Evolutionary conservation across 2,888 invertebrate species (phyloP), one percentile per base, ranked within the genome.

Genomic region (Diaphora mendica): DNA sequence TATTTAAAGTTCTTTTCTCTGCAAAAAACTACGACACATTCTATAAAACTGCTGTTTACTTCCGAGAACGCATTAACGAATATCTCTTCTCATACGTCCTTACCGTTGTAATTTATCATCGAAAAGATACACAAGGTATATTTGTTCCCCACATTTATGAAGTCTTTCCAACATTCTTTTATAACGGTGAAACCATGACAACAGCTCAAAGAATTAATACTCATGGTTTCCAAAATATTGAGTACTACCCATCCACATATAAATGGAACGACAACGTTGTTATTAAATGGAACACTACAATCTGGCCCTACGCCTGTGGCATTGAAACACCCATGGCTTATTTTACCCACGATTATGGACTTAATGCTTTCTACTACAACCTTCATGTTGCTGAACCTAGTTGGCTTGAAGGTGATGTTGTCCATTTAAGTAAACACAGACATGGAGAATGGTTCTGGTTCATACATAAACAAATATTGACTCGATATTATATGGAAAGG

Each of bases 21-120:
- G 97, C 97, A 80, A 97, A 97, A 89, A 97, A 97, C 88, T 97
- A 96, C 89, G 96, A 96, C 39, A 97, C 97, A 59, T 97, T 98
- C 94, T 96, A 96, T 89, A 96, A 96, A 82, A 97, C 97, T 17
- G 97, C 97, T 55, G 96, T 96, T 59, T 97, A 97, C 96, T 96
- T 97, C 39, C 97, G 97, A 73, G 93, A 97, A 72, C 92, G 96
- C 79, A 92, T 97, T 76, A 98, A 98, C 89, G 97, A 97, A 90
- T 96, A 96, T 72, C 94, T 97, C 87, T 98, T 96, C 89, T 94
- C 97, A 65, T 97, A 97, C 83, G 96, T 97, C 8, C 90, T 97
- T 72, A 96, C 96, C 75, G 92, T 96, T 35, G 97, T 97, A 23
- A 94, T 97, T 23, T 90, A 97, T 59, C 97, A 97, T 82, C 96